phyloP scores from a whole-genome alignment of 2,888 invertebrate genomes.

The Phlogophora meticulosa region DNA sequence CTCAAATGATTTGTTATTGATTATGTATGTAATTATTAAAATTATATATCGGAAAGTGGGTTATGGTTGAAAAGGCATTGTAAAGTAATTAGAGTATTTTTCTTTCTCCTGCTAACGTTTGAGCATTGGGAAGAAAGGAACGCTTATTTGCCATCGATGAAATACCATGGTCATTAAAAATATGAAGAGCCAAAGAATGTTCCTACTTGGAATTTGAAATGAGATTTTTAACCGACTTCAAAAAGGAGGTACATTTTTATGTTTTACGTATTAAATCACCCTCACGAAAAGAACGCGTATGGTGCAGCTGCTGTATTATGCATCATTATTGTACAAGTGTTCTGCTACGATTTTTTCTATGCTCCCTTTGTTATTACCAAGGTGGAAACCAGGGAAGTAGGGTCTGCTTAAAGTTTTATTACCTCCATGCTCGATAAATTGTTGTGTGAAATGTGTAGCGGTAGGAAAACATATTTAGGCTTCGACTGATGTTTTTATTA shows the following conservation, averaged over 20 bases:
- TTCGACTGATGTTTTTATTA: background rate
- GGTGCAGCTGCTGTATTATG: conserved; percentile 1
- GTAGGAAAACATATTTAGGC: background rate
- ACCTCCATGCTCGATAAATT: conserved; percentile 25
- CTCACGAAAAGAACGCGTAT: background rate
- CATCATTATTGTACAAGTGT: conserved; percentile 21
- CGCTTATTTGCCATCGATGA: background rate
- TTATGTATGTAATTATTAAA: background rate
- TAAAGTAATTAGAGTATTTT: background rate
- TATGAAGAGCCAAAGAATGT: background rate
- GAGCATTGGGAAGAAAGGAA: background rate
- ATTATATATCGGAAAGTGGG: background rate
- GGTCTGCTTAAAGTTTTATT: conserved; percentile 54
- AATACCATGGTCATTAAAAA: background rate
- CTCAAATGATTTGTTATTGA: conserved; percentile 26
- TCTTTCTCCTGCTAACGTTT: too few relatives aligned
- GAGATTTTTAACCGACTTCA: background rate
- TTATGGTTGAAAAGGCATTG: background rate
- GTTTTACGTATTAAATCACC: background rate
- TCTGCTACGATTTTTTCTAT: conserved; percentile 12
- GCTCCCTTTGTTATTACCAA: conserved; percentile 44
- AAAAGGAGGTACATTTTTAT: background rate
- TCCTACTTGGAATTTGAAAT: background rate
- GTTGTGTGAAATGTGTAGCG: background rate
- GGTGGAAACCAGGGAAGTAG: conserved; percentile 23